Percentiles rank a stretch among this genome's conserved stretches.
phyloP scores from a whole-genome alignment of 1,140 invertebrate genomes.

The Antheraea mylitta region DNA sequence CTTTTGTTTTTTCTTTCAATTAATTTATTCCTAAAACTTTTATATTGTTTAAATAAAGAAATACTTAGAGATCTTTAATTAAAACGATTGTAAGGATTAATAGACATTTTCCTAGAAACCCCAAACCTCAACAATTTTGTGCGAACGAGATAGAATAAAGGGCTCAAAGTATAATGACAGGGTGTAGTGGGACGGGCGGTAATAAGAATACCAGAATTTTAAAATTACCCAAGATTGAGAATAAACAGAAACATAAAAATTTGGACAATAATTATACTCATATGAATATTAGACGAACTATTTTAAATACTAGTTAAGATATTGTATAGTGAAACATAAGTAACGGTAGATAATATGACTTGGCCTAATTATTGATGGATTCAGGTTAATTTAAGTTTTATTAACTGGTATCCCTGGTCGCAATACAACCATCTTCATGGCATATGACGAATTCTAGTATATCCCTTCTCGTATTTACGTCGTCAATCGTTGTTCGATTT shows the following conservation, averaged over 20 bases:
- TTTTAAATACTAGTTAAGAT: background rate
- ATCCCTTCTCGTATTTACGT: slow-evolving; percentile 32
- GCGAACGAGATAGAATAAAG: background rate
- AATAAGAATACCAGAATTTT: slow-evolving; percentile 36
- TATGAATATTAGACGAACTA: background rate
- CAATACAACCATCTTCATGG: slow-evolving; percentile 43
- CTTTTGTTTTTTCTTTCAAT: slow-evolving; percentile 11
- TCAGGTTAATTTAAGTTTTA: slow-evolving; percentile 18
- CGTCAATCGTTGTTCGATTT: slow-evolving; percentile 42
- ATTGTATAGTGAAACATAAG: background rate
- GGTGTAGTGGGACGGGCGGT: slow-evolving; percentile 27
- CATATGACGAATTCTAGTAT: slow-evolving; percentile 38
- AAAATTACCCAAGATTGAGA: slow-evolving; percentile 4
- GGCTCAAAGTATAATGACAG: background rate
- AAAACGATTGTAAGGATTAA: slow-evolving; percentile 28
- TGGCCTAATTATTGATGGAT: background rate
- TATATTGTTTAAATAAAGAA: slow-evolving; percentile 20
- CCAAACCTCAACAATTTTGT: slow-evolving; percentile 61
- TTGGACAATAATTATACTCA: background rate
- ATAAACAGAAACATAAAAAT: background rate
- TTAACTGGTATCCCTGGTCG: slow-evolving; percentile 28
- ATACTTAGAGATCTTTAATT: slow-evolving; percentile 8
- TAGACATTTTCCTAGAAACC: slow-evolving; percentile 55
- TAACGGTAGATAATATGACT: too few species aligned
- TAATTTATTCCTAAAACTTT: slow-evolving; percentile 13